phyloP scores from a whole-genome alignment of 2,797 vertebrate genomes.

The Sebastes goodei region DNA sequence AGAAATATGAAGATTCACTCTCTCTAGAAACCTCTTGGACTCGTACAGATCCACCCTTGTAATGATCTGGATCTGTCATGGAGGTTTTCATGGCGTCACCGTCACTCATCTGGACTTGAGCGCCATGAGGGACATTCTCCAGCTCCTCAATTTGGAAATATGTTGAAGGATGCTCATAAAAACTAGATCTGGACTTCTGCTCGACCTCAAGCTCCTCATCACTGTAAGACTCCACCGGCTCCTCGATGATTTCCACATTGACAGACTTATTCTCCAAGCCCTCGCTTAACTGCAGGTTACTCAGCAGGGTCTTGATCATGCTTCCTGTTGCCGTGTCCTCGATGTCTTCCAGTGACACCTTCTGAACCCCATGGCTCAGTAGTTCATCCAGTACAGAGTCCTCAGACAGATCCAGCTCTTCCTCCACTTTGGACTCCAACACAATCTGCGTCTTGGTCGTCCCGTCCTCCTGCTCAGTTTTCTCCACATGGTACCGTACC shows the following conservation, averaged over 20 bases:
- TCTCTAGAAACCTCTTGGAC: slow-evolving; percentile 82
- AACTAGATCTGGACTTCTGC: slow-evolving; percentile 72
- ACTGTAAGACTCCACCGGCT: slow-evolving; percentile 80
- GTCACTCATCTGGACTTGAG: slow-evolving; percentile 52
- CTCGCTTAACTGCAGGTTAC: slow-evolving; percentile 81
- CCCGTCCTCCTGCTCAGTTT: slow-evolving; percentile 85
- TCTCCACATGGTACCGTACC: slow-evolving; percentile 86
- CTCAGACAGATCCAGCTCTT: slow-evolving; percentile 85
- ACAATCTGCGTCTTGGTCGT: slow-evolving; percentile 88
- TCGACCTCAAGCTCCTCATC: slow-evolving; percentile 77
- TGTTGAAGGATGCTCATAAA: slow-evolving; percentile 72
- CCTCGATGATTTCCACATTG: slow-evolving; percentile 92
- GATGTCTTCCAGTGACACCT: slow-evolving; percentile 82
- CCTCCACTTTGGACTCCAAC: slow-evolving; percentile 89
- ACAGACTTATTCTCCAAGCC: slow-evolving; percentile 82
- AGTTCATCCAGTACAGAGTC: slow-evolving; percentile 80
- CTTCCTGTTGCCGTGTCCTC: slow-evolving; percentile 82
- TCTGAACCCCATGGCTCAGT: slow-evolving; percentile 82
- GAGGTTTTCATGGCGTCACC: slow-evolving; percentile 43
- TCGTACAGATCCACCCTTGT: slow-evolving; percentile 71
- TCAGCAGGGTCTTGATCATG: slow-evolving; percentile 87
- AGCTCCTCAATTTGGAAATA: slow-evolving; percentile 91
- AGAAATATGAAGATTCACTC: slow-evolving; percentile 66
- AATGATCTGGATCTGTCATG: slow-evolving; percentile 21
- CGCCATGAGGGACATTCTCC: slow-evolving; percentile 78